Base-by-base conservation (phyloP, 2,888 invertebrate genomes). In the Melanchra persicariae region DNA sequence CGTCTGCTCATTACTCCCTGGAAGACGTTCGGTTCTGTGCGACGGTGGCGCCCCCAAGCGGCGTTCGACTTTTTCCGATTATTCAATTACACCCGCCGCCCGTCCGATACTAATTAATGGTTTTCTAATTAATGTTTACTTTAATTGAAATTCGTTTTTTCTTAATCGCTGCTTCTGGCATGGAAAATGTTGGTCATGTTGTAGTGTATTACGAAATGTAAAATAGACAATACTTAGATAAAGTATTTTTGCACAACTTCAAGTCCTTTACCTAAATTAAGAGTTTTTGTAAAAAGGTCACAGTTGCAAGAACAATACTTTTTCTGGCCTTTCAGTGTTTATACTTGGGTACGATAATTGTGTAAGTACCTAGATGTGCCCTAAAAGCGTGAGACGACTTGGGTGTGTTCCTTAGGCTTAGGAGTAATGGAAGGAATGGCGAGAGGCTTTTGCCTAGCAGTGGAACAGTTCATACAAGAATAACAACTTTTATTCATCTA, bases 51-150 rank as follows among this genome's bases (percentile, higher is more conserved):
- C 61, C 62, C 58, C 70, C 71, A 47, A 65, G 62, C 75, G 61
- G 51, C 63, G 73, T 82, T 79, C 77, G 83, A 84, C 73, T 86
- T 85, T 84, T 86, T 77, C 81, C 83, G 71, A 86, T 86, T 85
- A 85, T 85, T 85, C 83, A 87, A 85, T 86, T 85, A 85, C 83
- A 85, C 61, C 84, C 74, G 77, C 76, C 87, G 75, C 45, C 61
- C 54, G 72, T 24, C 55, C 70, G 68, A 63, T 64, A 65, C 58
- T 83, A 85, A 85, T 85, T 85, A 86, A 85, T 83, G 81, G 74
- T 74, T 86, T 82, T 74, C 70, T 83, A 85, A 87, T 85, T 83
- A 83, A 74, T 82, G 83, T 76, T 80, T 79, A 82, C 68, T 84
- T 85, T 83, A 85, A 87, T 85, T 87, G 82, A 74, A 70, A 75